phyloP scores from a whole-genome alignment of 2,797 vertebrate species.

The Decapterus maruadsi region DNA sequence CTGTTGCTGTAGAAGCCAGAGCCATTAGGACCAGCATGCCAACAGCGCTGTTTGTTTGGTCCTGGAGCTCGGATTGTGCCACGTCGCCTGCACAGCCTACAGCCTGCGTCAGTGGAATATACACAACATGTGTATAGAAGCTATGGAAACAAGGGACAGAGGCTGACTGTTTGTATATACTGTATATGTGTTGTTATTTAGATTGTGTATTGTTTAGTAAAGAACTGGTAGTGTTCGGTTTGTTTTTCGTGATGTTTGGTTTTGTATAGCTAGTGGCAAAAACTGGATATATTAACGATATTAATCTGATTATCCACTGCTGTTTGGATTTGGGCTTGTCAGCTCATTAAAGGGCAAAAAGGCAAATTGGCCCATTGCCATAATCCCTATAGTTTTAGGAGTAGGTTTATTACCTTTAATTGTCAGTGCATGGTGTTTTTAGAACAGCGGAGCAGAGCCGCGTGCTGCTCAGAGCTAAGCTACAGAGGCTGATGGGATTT shows the following conservation, averaged over 20 bases:
- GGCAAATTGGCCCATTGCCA: no score
- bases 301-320: neutral
- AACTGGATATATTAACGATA: neutral
- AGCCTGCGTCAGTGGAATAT: slow-evolving; percentile 37
- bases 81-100: slow-evolving; percentile 64
- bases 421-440: no score
- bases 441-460: no score
- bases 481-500: no score
- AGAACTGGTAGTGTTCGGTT: no score
- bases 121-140: neutral
- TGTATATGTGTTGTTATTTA: neutral
- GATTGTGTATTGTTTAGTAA: no score
- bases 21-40: slow-evolving; percentile 44
- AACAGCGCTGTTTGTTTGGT: slow-evolving; percentile 41
- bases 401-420: no score
- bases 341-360: no score
- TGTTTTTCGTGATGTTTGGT: neutral
- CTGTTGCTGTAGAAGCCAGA: slow-evolving; percentile 41
- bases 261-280: neutral
- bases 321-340: neutral
- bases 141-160: slow-evolving; percentile 12
- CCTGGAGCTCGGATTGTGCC: slow-evolving; percentile 54
- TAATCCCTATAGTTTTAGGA: no score
- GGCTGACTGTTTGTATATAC: neutral
- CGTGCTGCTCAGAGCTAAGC: no score